Conservation (phyloP, 1,140 invertebrate genomes). For the Dryas iulia region DNA sequence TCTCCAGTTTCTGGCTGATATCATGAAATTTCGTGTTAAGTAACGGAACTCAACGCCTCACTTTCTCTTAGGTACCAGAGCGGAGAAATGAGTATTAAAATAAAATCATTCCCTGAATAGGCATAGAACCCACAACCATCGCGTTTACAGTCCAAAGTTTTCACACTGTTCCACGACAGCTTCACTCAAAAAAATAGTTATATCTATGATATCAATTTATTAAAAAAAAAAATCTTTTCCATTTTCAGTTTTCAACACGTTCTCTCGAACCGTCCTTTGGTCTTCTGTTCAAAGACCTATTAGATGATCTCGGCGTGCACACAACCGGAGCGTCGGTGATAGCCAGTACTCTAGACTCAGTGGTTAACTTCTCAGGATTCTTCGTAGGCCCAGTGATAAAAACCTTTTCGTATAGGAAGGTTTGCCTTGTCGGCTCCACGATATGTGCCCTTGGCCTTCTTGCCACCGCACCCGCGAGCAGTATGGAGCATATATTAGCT, state of each 20-base stretch:
- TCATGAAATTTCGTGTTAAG: too few relatives aligned
- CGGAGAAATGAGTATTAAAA: too few relatives aligned
- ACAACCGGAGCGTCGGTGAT: constrained; percentile 87
- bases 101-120: too few relatives aligned
- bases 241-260: constrained; percentile 85
- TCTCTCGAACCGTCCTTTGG: constrained; percentile 90
- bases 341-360: constrained; percentile 86
- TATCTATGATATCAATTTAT: too few relatives aligned
- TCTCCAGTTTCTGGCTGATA: too few relatives aligned
- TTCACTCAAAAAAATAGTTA: too few relatives aligned
- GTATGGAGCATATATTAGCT: constrained; percentile 86
- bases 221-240: constrained; percentile 12
- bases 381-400: constrained; percentile 87
- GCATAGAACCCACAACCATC: too few relatives aligned
- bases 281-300: constrained; percentile 86
- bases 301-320: constrained; percentile 83
- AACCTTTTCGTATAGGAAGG: constrained; percentile 87
- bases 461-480: constrained; percentile 84
- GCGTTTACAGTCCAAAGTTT: too few relatives aligned
- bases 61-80: too few relatives aligned
- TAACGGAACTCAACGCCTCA: too few relatives aligned
- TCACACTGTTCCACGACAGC: too few relatives aligned
- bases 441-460: constrained; percentile 84
- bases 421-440: constrained; percentile 84
- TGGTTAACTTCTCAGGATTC: constrained; percentile 88